Percentiles rank a stretch among this genome's conserved stretches.
phyloP scores from a whole-genome alignment of 37 sponge, comb jelly and placozoan genomes.

The Cliona cf. orientalis region DNA sequence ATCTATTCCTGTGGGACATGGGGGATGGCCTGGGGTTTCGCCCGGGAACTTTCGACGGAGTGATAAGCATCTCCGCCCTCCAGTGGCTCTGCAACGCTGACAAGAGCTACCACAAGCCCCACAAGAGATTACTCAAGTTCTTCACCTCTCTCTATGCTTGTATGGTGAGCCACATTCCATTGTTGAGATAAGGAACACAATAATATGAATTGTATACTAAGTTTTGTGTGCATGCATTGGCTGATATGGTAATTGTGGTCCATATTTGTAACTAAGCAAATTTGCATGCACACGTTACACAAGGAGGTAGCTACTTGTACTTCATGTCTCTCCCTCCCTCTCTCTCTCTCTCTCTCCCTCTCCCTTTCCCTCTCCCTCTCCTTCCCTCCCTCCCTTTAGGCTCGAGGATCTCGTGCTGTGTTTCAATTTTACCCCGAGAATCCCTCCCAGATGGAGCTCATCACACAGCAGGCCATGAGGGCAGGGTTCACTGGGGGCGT shows the following conservation, averaged over 20 bases:
- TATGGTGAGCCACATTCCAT: constrained; percentile 62
- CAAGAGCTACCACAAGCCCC: constrained; percentile 84
- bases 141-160: constrained; percentile 92
- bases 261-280: not conserved
- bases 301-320: too few species aligned
- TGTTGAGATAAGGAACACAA: too few species aligned
- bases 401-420: constrained; percentile 92
- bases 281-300: too few species aligned
- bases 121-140: constrained; percentile 83
- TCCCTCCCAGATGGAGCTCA: constrained; percentile 92
- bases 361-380: too few species aligned
- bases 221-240: too few species aligned
- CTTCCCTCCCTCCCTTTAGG: constrained; percentile 62
- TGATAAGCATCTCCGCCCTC: constrained; percentile 95
- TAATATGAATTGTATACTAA: too few species aligned
- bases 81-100: constrained; percentile 99
- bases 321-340: too few species aligned
- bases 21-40: constrained; percentile 96
- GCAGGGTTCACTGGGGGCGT: constrained; percentile 99
- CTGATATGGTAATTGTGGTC: too few species aligned
- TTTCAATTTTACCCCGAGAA: constrained; percentile 99
- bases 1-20: constrained; percentile 91
- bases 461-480: constrained; percentile 95
- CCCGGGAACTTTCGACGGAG: constrained; percentile 97
- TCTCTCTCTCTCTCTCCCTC: too few species aligned